Conservation (phyloP, 2,888 invertebrate species). For the Oscheius myriophilus region DNA sequence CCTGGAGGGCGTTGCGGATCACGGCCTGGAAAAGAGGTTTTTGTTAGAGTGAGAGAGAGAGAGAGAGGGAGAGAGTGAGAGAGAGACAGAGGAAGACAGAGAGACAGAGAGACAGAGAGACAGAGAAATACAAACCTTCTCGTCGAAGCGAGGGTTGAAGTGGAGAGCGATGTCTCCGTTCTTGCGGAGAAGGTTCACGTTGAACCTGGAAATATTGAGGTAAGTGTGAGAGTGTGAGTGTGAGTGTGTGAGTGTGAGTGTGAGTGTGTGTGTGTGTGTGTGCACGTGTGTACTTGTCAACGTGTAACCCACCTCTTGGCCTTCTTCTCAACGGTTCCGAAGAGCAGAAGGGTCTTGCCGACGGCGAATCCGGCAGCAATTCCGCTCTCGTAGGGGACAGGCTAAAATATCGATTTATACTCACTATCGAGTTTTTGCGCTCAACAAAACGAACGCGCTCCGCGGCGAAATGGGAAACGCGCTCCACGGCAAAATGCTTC, state of each 20-base stretch:
- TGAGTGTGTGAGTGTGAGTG: neutral
- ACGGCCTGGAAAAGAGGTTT: slow-evolving; percentile 34
- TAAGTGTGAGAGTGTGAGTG: neutral
- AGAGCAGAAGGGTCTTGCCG: slow-evolving; percentile 68
- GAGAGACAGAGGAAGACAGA: no score
- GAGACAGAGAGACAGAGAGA: neutral
- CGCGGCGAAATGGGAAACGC: no score
- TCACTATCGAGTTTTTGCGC: no score
- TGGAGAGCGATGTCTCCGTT: slow-evolving; percentile 70
- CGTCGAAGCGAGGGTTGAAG: slow-evolving; percentile 68
- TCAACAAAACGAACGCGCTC: no score
- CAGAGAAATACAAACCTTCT: slow-evolving; percentile 50
- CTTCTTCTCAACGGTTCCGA: slow-evolving; percentile 70
- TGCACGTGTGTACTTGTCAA: no score
- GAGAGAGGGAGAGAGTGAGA: neutral
- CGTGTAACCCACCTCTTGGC: slow-evolving; percentile 55
- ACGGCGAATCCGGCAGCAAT: slow-evolving; percentile 66
- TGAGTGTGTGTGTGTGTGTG: neutral
- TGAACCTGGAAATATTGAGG: slow-evolving; percentile 48
- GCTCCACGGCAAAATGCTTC: no score
- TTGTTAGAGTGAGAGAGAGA: no score
- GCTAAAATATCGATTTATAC: slow-evolving; percentile 43
- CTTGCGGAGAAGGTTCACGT: slow-evolving; percentile 67
- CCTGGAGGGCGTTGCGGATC: slow-evolving; percentile 52
- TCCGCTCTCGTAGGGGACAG: slow-evolving; percentile 68